These are phyloP conservation scores for Anaspis maculata DNA, from an alignment of 2,888 invertebrate genomes.

Conservation along the genomic window DNA sequence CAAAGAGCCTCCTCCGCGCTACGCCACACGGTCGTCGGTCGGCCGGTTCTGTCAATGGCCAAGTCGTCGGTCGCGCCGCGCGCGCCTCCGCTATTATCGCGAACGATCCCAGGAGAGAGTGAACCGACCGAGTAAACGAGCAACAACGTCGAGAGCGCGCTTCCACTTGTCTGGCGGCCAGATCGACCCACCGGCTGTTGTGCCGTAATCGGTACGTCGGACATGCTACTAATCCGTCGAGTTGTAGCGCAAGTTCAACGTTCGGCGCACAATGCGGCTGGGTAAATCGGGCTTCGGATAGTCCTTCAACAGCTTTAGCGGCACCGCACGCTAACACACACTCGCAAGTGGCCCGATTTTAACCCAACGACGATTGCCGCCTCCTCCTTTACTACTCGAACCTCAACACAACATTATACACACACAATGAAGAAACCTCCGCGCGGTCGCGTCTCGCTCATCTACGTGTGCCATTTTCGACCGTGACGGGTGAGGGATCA, in stretches of 20 bases:
- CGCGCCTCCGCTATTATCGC: background rate
- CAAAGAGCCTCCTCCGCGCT: too few species aligned
- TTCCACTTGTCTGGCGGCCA: slow-evolving; percentile 20
- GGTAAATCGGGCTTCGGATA: slow-evolving; percentile 28
- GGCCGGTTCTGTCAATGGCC: too few species aligned
- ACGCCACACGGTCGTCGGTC: too few species aligned
- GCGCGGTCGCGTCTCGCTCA: too few species aligned
- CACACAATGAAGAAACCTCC: too few species aligned
- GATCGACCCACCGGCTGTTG: slow-evolving; percentile 21
- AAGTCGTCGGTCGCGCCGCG: background rate
- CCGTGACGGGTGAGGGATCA: slow-evolving; percentile 17
- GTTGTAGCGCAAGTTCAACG: slow-evolving; percentile 31
- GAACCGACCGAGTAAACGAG: slow-evolving; percentile 4
- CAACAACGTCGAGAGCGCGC: too few species aligned
- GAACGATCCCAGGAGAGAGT: slow-evolving; percentile 8
- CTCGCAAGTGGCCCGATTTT: slow-evolving; percentile 28
- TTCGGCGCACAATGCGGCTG: slow-evolving; percentile 35
- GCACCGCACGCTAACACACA: slow-evolving; percentile 11
- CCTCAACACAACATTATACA: too few species aligned
- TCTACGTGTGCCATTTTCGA: too few species aligned
- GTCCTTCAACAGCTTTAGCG: slow-evolving; percentile 24
- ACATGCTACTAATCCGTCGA: slow-evolving; percentile 13
- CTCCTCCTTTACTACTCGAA: too few species aligned
- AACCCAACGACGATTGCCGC: slow-evolving; percentile 15
- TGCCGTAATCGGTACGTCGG: slow-evolving; percentile 21